A percentile compares a stretch with the other conserved stretches of the same genome.
Conservation (phyloP, 2,888 invertebrate genomes). For the Morpho helenor region DNA sequence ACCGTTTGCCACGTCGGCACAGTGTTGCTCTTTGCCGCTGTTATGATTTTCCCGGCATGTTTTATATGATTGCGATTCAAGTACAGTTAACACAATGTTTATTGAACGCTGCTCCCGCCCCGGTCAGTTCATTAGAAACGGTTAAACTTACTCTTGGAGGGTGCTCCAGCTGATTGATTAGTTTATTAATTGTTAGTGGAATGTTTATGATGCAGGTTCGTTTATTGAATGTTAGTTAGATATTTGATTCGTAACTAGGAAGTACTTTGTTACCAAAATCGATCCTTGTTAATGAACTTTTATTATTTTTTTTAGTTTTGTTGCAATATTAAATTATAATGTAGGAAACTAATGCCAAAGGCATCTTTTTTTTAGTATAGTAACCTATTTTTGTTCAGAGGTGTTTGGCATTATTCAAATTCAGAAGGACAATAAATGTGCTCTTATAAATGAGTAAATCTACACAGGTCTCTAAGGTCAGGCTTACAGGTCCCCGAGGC, state of each 20-base stretch:
- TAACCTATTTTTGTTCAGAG: no score
- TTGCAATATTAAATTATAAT: no score
- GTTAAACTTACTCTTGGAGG: slow-evolving; percentile 16
- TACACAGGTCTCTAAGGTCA: no score
- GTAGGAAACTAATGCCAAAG: no score
- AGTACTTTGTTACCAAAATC: not conserved
- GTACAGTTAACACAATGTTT: slow-evolving; percentile 50
- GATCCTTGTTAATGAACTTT: no score
- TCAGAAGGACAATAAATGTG: no score
- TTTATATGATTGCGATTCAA: slow-evolving; percentile 54
- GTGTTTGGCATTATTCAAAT: no score
- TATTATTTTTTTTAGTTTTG: no score
- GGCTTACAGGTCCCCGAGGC: no score
- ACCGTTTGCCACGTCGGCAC: slow-evolving; percentile 4
- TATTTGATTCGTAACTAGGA: not conserved
- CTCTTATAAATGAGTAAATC: no score
- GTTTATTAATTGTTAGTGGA: slow-evolving; percentile 6
- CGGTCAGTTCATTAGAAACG: slow-evolving; percentile 24
- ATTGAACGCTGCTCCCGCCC: slow-evolving; percentile 29
- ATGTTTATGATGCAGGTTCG: slow-evolving; percentile 6
- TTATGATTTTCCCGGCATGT: slow-evolving; percentile 43
- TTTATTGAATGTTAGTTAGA: slow-evolving; percentile 3
- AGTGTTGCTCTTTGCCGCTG: slow-evolving; percentile 35
- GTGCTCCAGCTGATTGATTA: slow-evolving; percentile 11
- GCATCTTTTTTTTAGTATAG: no score